These are phyloP conservation scores for Ceyx melanurus DNA, from an alignment of 2,113 vertebrate species.

Conservation along the genomic window DNA sequence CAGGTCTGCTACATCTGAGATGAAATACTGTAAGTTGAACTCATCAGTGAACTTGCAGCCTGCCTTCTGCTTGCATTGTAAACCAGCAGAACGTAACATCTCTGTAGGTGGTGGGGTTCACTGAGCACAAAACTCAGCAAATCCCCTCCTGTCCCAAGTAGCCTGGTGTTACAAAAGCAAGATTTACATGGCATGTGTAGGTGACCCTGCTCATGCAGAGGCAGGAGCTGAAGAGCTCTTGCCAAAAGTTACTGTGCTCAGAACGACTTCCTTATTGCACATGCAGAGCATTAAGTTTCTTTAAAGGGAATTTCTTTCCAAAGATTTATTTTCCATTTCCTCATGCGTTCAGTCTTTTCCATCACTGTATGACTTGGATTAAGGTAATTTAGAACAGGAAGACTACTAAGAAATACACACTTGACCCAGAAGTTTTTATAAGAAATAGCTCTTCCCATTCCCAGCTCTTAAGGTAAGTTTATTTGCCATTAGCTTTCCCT, in stretches of 20 bases:
- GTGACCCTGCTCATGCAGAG: rapidly evolving
- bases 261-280: not conserved
- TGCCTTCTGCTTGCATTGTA: not conserved
- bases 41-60: not conserved
- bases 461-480: not conserved
- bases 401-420: not conserved
- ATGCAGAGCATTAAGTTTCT: not conserved
- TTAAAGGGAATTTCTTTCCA: not conserved
- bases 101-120: not conserved
- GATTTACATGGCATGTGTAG: rapidly evolving
- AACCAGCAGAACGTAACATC: not conserved
- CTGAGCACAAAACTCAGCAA: not conserved
- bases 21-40: not conserved
- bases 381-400: slow-evolving; percentile 1
- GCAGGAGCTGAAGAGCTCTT: not conserved
- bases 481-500: not conserved
- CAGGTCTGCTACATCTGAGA: not conserved
- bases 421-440: not conserved
- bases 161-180: not conserved
- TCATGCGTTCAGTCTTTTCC: not conserved
- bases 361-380: not conserved
- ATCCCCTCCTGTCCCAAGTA: not conserved
- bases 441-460: not conserved
- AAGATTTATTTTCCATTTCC: not conserved
- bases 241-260: not conserved